Conservation (phyloP, 2,888 invertebrate genomes). For the Nectonema munidae region DNA sequence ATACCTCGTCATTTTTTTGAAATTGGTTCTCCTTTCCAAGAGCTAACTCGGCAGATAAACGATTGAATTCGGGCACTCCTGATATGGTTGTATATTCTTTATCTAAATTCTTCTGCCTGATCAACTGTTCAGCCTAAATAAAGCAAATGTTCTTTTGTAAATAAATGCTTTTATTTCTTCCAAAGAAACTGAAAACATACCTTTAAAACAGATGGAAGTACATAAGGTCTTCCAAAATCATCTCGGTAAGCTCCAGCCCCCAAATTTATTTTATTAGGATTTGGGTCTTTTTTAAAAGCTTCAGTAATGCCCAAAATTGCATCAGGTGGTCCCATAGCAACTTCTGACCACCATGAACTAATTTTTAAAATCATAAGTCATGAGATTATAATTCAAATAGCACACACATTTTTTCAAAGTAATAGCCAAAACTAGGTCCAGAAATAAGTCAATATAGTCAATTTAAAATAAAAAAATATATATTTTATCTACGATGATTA, state of each 20-base stretch:
- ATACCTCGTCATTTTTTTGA: conserved; percentile 38
- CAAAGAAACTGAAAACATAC: conserved; percentile 17
- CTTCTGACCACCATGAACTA: conserved; percentile 29
- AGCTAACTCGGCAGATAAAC: conserved; percentile 49
- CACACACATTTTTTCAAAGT: no score
- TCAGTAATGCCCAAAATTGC: conserved; percentile 86
- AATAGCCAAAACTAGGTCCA: no score
- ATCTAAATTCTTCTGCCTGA: conserved; percentile 38
- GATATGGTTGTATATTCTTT: conserved; percentile 77
- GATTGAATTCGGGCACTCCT: conserved; percentile 49
- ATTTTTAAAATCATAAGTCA: no score
- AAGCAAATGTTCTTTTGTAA: conserved; percentile 14
- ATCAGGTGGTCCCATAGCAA: conserved; percentile 86
- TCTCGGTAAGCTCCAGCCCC: conserved; percentile 52
- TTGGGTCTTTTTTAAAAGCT: conserved; percentile 56
- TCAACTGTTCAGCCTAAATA: conserved; percentile 42
- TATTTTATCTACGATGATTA: no score
- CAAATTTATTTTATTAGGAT: conserved; percentile 74
- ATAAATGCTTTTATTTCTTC: not conserved
- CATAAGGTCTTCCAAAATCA: conserved; percentile 74
- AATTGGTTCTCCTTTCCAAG: conserved; percentile 42
- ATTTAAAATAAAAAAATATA: no score
- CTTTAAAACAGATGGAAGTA: conserved; percentile 45
- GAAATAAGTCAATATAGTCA: no score
- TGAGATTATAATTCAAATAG: no score